These are phyloP conservation scores for Gnathonemus echidnorhynchus DNA, from an alignment of 2,113 vertebrate species.

Conservation along the genomic window DNA sequence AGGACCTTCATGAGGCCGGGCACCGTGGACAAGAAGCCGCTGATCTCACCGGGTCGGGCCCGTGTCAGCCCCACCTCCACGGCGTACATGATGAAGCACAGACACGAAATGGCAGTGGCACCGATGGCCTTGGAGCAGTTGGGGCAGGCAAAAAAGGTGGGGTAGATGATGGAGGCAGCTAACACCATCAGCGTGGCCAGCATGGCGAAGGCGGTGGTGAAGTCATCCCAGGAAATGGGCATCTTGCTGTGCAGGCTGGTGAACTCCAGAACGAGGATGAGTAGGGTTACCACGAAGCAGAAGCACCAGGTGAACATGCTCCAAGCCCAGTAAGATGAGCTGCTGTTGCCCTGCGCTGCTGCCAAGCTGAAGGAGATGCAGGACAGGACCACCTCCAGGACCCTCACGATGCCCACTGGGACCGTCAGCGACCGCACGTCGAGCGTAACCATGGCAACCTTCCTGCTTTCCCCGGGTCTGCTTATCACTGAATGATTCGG, in stretches of 20 bases:
- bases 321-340: conserved; percentile 47
- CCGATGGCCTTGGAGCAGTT: conserved; percentile 35
- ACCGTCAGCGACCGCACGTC: conserved; percentile 44
- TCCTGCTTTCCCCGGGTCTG: not conserved
- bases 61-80: conserved; percentile 67
- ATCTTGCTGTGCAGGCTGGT: conserved; percentile 45
- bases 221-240: conserved; percentile 77
- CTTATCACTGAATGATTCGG: not conserved
- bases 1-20: conserved; percentile 79
- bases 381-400: conserved; percentile 61
- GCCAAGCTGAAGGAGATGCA: conserved; percentile 74
- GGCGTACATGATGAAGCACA: conserved; percentile 68
- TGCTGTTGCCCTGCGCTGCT: conserved; percentile 23
- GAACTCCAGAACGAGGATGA: conserved; percentile 70
- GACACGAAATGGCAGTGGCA: conserved; percentile 58
- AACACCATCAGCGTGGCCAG: conserved; percentile 70
- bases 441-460: conserved; percentile 35
- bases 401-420: conserved; percentile 63
- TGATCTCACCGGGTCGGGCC: conserved; percentile 66
- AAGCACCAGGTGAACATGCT: conserved; percentile 82
- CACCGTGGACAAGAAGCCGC: conserved; percentile 73
- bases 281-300: conserved; percentile 64
- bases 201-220: conserved; percentile 74
- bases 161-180: conserved; percentile 69
- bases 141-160: conserved; percentile 35